A percentile compares a stretch with the other conserved stretches of the same genome.
phyloP scores from a whole-genome alignment of 2,113 vertebrate genomes.

The Phaethon lepturus region DNA sequence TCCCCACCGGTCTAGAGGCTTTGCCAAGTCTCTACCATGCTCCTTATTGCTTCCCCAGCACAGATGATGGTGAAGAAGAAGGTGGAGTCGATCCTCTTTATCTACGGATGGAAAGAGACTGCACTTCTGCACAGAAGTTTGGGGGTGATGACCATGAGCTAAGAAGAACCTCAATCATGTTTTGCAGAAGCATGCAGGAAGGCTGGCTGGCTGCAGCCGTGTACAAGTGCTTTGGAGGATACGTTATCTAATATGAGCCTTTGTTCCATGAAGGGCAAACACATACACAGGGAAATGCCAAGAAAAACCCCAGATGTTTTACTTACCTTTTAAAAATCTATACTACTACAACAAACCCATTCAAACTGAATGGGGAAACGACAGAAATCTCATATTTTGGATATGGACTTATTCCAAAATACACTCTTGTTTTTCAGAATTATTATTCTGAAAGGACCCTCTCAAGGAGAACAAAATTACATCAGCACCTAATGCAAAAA shows the following conservation, averaged over 20 bases:
- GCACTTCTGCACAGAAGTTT: background rate
- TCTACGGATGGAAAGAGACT: background rate
- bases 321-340: background rate
- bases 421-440: background rate
- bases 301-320: conserved; percentile 2
- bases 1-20: background rate
- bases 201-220: background rate
- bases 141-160: background rate
- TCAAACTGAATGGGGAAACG: background rate
- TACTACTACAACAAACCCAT: background rate
- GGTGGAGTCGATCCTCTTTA: background rate
- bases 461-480: background rate
- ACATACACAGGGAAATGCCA: background rate
- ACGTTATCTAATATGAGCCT: background rate
- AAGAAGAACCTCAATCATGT: background rate
- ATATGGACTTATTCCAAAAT: background rate
- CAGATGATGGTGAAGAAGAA: background rate
- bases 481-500: background rate
- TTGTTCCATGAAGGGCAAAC: conserved; percentile 15
- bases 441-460: background rate
- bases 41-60: background rate
- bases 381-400: background rate
- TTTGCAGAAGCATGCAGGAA: background rate
- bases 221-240: background rate
- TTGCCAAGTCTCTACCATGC: conserved; percentile 9